phyloP scores from a whole-genome alignment of 2,797 vertebrate species.

The Danio albolineatus region DNA sequence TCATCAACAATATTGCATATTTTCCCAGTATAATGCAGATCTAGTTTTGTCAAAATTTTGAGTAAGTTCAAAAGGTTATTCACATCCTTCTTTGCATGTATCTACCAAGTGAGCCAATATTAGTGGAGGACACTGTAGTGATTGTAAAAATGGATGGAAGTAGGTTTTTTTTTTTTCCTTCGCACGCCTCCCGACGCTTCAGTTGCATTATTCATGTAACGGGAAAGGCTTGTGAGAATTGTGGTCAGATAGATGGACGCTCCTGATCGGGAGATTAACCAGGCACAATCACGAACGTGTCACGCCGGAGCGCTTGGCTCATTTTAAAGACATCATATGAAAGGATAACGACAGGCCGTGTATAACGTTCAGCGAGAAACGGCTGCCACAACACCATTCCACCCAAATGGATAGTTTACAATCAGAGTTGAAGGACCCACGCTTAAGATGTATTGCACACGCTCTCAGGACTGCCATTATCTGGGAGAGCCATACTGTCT shows the following conservation, averaged over 20 bases:
- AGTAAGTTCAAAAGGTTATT: neutral
- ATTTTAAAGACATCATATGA: conserved; percentile 37
- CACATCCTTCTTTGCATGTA: no score
- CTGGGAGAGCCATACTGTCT: conserved; percentile 17
- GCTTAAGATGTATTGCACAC: conserved; percentile 31
- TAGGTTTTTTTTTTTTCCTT: neutral
- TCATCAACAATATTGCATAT: no score
- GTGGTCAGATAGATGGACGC: conserved; percentile 33
- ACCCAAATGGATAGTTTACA: conserved; percentile 24
- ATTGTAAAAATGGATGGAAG: conserved; percentile 31
- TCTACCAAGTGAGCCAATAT: no score
- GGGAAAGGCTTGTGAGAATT: conserved; percentile 34
- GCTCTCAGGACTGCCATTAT: conserved; percentile 19
- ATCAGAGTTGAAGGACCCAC: conserved; percentile 28
- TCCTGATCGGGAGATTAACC: conserved; percentile 45
- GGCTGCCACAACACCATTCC: conserved; percentile 2
- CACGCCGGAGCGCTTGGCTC: neutral
- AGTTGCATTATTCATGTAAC: conserved; percentile 41
- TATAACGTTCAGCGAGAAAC: conserved; percentile 10
- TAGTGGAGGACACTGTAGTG: conserved; percentile 2
- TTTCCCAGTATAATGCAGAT: no score
- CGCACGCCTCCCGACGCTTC: neutral
- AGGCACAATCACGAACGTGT: conserved; percentile 27
- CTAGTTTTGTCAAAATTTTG: no score
- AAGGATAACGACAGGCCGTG: neutral